Evolutionary conservation across 2,888 invertebrate species (phyloP), one percentile per base, ranked within the genome.

Genomic region (Scrobipalpa atriplicella): DNA sequence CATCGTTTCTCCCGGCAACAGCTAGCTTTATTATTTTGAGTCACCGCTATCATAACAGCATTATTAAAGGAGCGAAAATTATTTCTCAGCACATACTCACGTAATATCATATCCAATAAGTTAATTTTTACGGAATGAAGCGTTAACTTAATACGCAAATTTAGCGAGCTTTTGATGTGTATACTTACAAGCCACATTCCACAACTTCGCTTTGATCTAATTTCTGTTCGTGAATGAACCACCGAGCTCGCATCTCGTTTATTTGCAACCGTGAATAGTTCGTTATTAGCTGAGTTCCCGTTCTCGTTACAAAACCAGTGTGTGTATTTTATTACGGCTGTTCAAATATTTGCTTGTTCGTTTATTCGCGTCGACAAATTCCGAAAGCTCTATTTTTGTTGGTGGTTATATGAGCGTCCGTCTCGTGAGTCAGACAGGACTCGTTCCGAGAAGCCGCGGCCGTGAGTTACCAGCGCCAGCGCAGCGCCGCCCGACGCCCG

Each of bases 341-440:
- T 51, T 41, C 39, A 41, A 21, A 64, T 64, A 64, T 64, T 64
- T 64, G 64, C 51, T 21, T 56, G 54, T 64, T 54, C 54, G 56
- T 43, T 64, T 64, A 64, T 64, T 64, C 56, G 56, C 56, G 64
- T 56, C 64, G 56, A 56, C 56, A 64, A 64, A 64, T 64, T 64
- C 64, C 64, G 43, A 64, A 64, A 75, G 75, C 78, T 83, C 84
- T 86, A 86, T 83, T 85, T 47, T 84, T 79, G 77, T 77, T 80
- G 75, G 73, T 75, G 73, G 78, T 79, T 81, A 79, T 83, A 82
- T 83, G 82, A 83, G 81, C 78, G 79, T 82, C 78, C 78, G 79
- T 80, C 75, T 77, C 75, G 78, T 85, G 86, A 85, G 74, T 85
- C 86, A 85, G 76, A 67, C 78, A 75, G 76, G 74, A 77, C 79